Conservation (phyloP, 2,888 invertebrate species). For the Polydrusus pterygomalis region DNA sequence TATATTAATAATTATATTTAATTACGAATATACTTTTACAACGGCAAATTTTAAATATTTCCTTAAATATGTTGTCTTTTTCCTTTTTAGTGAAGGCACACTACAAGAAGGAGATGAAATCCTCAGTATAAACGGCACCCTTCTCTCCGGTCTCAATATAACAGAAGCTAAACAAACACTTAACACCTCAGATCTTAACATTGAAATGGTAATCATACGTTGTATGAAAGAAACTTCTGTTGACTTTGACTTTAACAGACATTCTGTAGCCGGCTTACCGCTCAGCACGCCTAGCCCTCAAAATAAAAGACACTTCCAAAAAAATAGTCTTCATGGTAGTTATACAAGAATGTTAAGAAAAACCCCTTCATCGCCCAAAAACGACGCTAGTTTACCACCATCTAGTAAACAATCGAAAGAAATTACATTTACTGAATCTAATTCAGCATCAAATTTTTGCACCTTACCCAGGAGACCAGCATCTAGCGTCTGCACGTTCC, state of each 20-base stretch:
- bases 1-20: no score
- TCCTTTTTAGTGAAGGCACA: slow-evolving; percentile 83
- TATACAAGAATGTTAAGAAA: slow-evolving; percentile 72
- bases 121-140: slow-evolving; percentile 91
- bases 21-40: no score
- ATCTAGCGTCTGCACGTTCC: slow-evolving; percentile 81
- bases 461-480: slow-evolving; percentile 83
- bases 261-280: slow-evolving; percentile 53
- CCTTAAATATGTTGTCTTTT: no score
- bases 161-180: slow-evolving; percentile 81
- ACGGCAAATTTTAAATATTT: no score
- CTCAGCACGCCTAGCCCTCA: slow-evolving; percentile 62
- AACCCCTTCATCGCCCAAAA: slow-evolving; percentile 52
- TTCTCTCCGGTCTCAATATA: slow-evolving; percentile 84
- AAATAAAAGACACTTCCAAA: slow-evolving; percentile 76
- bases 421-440: slow-evolving; percentile 21
- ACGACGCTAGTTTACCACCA: slow-evolving; percentile 30
- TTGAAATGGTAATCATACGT: slow-evolving; percentile 77
- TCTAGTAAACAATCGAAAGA: slow-evolving; percentile 35
- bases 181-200: slow-evolving; percentile 77
- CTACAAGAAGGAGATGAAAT: slow-evolving; percentile 95
- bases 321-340: slow-evolving; percentile 77
- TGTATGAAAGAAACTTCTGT: slow-evolving; percentile 82
- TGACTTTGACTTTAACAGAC: slow-evolving; percentile 75
- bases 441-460: slow-evolving; percentile 77